phyloP scores from a whole-genome alignment of 2,113 vertebrate genomes.

The Stomatorhinus ivindoensis region DNA sequence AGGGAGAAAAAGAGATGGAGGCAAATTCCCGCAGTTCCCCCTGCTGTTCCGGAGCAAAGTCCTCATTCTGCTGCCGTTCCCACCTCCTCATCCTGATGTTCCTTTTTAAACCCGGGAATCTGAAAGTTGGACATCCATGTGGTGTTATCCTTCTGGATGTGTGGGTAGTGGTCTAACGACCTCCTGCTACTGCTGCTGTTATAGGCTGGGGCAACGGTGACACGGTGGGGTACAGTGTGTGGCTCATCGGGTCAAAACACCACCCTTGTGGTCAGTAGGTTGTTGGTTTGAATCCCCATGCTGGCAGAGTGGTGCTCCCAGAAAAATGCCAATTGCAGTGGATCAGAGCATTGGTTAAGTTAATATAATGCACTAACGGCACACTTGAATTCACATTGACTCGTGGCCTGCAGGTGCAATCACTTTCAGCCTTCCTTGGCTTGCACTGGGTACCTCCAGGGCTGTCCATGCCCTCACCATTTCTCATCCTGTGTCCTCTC shows the following conservation, averaged over 20 bases:
- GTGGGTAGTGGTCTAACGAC: background rate
- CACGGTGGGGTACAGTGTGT: background rate
- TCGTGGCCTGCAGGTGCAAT: background rate
- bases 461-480: background rate
- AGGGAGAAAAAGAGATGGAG: conserved; percentile 15
- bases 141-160: background rate
- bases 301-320: background rate
- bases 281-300: background rate
- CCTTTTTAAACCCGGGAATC: background rate
- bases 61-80: background rate
- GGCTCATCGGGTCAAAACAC: background rate
- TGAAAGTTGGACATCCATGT: background rate
- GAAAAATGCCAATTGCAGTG: background rate
- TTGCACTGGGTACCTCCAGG: background rate
- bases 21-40: conserved; percentile 3
- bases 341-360: background rate
- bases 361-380: background rate
- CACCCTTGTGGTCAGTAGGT: background rate
- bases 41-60: background rate
- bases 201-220: background rate
- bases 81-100: background rate
- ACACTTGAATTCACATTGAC: background rate
- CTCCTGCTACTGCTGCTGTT: background rate
- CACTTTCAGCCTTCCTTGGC: background rate
- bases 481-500: background rate